Percentiles rank a stretch among this genome's conserved stretches.
phyloP scores from a whole-genome alignment of 2,888 invertebrate genomes.

The Callinectes sapidus region DNA sequence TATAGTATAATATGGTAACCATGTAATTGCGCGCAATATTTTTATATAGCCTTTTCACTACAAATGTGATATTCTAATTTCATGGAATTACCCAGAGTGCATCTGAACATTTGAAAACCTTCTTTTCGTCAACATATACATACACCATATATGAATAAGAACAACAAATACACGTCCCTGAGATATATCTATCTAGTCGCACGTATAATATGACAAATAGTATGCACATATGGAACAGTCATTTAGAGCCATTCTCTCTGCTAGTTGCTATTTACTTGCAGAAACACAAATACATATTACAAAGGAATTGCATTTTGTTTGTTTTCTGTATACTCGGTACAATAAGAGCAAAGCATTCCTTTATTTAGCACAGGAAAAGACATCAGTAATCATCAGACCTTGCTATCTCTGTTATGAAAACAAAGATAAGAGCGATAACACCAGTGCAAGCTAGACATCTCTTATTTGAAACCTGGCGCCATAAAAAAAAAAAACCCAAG shows the following conservation, averaged over 20 bases:
- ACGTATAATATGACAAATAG: too few species aligned
- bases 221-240: too few species aligned
- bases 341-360: neutral
- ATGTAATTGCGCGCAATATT: neutral
- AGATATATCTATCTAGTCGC: too few species aligned
- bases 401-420: neutral
- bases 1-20: neutral
- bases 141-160: neutral
- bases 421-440: neutral
- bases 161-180: neutral
- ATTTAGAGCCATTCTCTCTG: too few species aligned
- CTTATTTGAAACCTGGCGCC: slow-evolving; percentile 2
- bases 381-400: neutral
- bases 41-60: neutral
- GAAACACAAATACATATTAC: too few species aligned
- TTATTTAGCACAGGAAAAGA: neutral
- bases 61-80: neutral
- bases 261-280: too few species aligned
- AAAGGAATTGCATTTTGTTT: too few species aligned
- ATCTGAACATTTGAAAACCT: neutral
- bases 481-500: neutral
- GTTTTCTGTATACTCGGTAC: neutral
- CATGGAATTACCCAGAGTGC: neutral
- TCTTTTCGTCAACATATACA: neutral
- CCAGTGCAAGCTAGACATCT: neutral